These are phyloP conservation scores for Nomada fucata DNA, from an alignment of 2,888 invertebrate genomes.

Conservation along the genomic window DNA sequence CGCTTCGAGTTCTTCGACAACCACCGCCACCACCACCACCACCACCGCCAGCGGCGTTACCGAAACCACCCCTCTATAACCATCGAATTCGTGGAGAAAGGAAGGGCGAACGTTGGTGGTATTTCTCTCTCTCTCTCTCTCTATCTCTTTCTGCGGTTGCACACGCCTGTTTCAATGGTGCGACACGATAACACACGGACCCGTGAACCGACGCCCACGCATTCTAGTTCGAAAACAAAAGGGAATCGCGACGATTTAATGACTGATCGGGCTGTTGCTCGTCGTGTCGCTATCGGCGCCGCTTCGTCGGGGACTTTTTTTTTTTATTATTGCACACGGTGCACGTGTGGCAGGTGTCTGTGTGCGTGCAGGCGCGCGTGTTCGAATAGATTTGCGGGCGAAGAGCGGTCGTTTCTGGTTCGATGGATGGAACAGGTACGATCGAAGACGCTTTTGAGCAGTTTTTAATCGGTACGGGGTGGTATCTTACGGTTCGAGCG, in stretches of 20 bases:
- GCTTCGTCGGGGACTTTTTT: slow-evolving; percentile 54
- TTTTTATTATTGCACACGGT: slow-evolving; percentile 6
- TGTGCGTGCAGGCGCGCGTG: neutral
- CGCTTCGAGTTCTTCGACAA: slow-evolving; percentile 48
- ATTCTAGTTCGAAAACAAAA: slow-evolving; percentile 76
- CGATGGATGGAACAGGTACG: no score
- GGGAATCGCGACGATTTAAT: slow-evolving; percentile 82
- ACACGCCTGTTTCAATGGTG: slow-evolving; percentile 14
- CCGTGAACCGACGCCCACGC: slow-evolving; percentile 51
- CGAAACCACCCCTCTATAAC: slow-evolving; percentile 43
- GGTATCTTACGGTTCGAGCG: no score
- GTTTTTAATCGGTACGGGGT: no score
- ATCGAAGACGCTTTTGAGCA: no score
- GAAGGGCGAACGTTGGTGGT: slow-evolving; percentile 23
- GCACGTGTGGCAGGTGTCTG: neutral
- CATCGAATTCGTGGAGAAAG: slow-evolving; percentile 56
- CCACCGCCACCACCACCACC: slow-evolving; percentile 13
- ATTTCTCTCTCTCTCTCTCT: slow-evolving; percentile 10
- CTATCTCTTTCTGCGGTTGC: slow-evolving; percentile 61
- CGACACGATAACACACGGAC: slow-evolving; percentile 71
- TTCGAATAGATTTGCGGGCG: neutral
- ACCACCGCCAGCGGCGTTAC: no score
- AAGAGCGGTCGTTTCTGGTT: no score
- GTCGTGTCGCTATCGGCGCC: slow-evolving; percentile 64
- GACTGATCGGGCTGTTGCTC: slow-evolving; percentile 82